A percentile compares a stretch with the other conserved stretches of the same genome.
These are phyloP conservation scores for Trissoscelio sp. DNA, from an alignment of 2,888 invertebrate species.

Conservation along the genomic window DNA sequence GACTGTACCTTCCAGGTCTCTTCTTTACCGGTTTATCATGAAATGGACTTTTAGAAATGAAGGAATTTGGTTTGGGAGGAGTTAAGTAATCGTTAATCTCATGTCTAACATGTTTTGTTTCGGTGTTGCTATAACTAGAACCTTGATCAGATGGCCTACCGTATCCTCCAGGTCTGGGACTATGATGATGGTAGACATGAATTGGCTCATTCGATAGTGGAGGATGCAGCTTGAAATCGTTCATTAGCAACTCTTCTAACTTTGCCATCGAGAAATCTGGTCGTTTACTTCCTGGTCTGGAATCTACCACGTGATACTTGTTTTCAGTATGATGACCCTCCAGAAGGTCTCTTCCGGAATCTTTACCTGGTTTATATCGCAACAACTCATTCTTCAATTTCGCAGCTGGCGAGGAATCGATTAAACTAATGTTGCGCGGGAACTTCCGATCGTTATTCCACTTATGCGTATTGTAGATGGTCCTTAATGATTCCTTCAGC, in stretches of 20 bases:
- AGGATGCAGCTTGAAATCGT: constrained; percentile 73
- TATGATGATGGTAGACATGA: constrained; percentile 67
- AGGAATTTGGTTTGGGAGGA: constrained; percentile 76
- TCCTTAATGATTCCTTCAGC: constrained; percentile 81
- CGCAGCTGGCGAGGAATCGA: constrained; percentile 75
- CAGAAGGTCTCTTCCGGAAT: constrained; percentile 72
- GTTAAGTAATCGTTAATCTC: constrained; percentile 77
- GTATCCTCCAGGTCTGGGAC: constrained; percentile 68
- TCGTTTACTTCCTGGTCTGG: constrained; percentile 72
- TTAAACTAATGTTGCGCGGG: constrained; percentile 71
- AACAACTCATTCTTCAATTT: constrained; percentile 77
- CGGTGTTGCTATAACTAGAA: constrained; percentile 55
- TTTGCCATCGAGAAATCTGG: constrained; percentile 75
- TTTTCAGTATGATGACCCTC: constrained; percentile 80
- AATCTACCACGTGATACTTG: constrained; percentile 71
- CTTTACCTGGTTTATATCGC: constrained; percentile 74
- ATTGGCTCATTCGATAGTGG: constrained; percentile 69
- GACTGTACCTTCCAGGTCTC: constrained; percentile 71
- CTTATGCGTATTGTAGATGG: constrained; percentile 82
- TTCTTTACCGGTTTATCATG: constrained; percentile 76
- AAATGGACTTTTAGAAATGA: constrained; percentile 77
- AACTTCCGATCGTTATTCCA: constrained; percentile 80
- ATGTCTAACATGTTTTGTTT: constrained; percentile 62
- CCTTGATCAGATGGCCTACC: constrained; percentile 53
- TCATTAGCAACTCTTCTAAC: constrained; percentile 77